A percentile compares a stretch with the other conserved stretches of the same genome.
Evolutionary conservation across 2,797 vertebrate species (phyloP).

Genomic region (Bradypodion pumilum): DNA sequence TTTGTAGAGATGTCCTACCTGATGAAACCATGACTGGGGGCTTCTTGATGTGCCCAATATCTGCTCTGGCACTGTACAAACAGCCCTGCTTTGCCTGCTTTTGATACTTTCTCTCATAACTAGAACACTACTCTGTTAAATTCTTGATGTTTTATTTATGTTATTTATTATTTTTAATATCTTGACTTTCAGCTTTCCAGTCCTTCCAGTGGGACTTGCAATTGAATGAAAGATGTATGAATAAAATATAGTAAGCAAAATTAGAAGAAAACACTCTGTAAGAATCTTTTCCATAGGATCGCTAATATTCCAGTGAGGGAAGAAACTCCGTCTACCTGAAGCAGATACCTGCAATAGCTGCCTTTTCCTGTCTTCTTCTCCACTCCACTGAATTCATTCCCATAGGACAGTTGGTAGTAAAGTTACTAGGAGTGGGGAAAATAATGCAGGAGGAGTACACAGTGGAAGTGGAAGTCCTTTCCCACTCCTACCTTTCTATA

Average conservation of each 20-base stretch:
- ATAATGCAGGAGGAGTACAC: too few relatives aligned
- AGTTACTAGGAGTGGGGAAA: too few relatives aligned
- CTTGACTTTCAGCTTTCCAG: not conserved
- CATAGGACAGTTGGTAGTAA: not conserved
- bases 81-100: too few relatives aligned
- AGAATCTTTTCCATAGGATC: not conserved
- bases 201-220: not conserved
- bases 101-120: not conserved
- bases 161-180: too few relatives aligned
- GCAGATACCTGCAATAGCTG: not conserved
- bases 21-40: too few relatives aligned
- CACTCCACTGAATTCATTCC: not conserved
- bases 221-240: not conserved
- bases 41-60: too few relatives aligned
- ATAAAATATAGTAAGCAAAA: not conserved
- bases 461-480: too few relatives aligned
- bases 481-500: too few relatives aligned
- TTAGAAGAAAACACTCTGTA: not conserved
- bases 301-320: not conserved
- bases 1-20: too few relatives aligned
- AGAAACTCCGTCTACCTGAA: not conserved
- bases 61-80: too few relatives aligned
- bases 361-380: not conserved
- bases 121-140: not conserved
- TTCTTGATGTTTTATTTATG: not conserved